Evolutionary conservation across 2,797 vertebrate species (phyloP), one percentile per base, ranked within the genome.

Genomic region (Xerus rutilus): DNA sequence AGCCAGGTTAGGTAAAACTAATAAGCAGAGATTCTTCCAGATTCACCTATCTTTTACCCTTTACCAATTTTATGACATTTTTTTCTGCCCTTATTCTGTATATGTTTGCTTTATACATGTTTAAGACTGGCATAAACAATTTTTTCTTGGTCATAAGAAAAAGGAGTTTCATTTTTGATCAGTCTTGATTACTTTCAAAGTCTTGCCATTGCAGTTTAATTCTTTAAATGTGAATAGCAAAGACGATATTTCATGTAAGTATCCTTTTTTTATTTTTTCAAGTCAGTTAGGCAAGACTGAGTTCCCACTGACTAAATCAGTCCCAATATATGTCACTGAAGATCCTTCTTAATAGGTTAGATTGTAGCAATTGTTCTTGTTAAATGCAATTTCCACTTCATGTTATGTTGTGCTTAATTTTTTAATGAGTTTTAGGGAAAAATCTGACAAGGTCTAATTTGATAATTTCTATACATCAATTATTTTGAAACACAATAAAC

Each of bases 391-490:
- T 83, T 79, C 43, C 1, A 57, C 49, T 93, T 89, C 32, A 91
- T 85, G 93, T 83, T 89, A 35, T 25, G n/a, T 5, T 35, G 67
- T 47, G 52, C 23, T 77, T 92, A 52, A 84, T 47, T 78, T 86
- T 83, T 21, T 62, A 72, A 62, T 93, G 45, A n/a, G 23, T 93
- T 86, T 72, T 95, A 95, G 49, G 70, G 30, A 74, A 54, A 90
- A 86, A 87, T 94, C 59, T 77, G 39, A 64, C 59, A 88, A 23
- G 13, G 17, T 72, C 67, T 65, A 81, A 94, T 77, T 77, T 47
- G 64, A 79, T 79, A 5, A 81, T 85, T 91, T 92, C 25, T 92
- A 39, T 64, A 87, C 62, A 47, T 57, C 13, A 70, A n/a, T 84
- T 93, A 90, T 85, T 86, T 96, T 32, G 13, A 91, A 93, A 25